phyloP scores from a whole-genome alignment of 1,140 invertebrate species.

The Drosophila repletoides region DNA sequence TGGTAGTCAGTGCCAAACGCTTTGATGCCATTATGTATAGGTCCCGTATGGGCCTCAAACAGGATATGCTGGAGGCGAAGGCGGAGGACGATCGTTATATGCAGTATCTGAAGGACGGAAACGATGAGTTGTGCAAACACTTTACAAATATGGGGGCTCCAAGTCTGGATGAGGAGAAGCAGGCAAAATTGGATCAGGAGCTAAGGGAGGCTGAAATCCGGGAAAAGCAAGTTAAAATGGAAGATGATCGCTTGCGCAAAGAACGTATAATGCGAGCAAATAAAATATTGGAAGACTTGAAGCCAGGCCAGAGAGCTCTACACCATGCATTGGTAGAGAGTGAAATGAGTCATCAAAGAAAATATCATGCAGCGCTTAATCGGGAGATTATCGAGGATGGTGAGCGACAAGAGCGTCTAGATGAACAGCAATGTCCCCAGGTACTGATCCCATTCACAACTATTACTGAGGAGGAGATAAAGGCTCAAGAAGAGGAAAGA shows the following conservation, averaged over 20 bases:
- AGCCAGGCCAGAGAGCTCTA: constrained; percentile 41
- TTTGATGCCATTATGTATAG: constrained; percentile 43
- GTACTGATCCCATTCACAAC: constrained; percentile 33
- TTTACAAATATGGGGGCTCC: constrained; percentile 43
- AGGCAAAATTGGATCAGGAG: constrained; percentile 12
- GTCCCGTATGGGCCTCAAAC: constrained; percentile 27
- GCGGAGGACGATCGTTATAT: constrained; percentile 53
- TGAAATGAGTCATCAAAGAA: constrained; percentile 42
- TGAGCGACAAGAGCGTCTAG: constrained; percentile 18
- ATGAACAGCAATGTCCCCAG: constrained; percentile 44
- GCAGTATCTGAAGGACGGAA: constrained; percentile 64
- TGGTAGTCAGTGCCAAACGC: constrained; percentile 54
- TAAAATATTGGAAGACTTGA: constrained; percentile 40
- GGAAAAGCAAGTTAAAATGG: background rate
- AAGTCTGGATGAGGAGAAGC: background rate
- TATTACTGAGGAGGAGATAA: constrained; percentile 43
- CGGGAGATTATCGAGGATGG: constrained; percentile 41
- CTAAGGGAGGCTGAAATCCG: constrained; percentile 6
- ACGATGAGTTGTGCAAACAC: constrained; percentile 42
- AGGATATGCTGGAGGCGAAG: constrained; percentile 12
- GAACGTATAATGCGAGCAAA: constrained; percentile 48
- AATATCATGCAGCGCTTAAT: constrained; percentile 42
- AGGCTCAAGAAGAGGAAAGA: constrained; percentile 30
- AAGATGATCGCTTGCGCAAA: constrained; percentile 41
- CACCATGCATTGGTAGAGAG: constrained; percentile 43